Base-by-base conservation (phyloP, 2,888 invertebrate genomes). In the Pyrocoelia pectoralis region DNA sequence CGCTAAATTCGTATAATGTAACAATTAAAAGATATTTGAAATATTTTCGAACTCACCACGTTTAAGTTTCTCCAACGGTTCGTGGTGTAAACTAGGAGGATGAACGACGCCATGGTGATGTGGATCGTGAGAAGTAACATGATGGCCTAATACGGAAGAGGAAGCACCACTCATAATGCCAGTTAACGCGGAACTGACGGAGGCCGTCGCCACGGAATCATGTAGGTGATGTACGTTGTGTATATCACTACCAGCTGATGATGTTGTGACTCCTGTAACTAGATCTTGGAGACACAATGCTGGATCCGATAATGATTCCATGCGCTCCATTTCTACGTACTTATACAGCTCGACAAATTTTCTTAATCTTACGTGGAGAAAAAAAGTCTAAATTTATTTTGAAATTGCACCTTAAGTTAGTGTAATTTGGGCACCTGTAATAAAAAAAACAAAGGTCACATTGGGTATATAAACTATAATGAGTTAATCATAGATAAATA, bases 51-150 rank as follows among this genome's bases (percentile, higher is more conserved):
- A 88, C 90, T 90, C 83, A 90, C 86, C 85, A 88, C 91, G 84
- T 87, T 91, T 92, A 63, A 92, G 84, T 79, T 91, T 92, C 83
- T 92, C 91, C 65, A 92, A 78, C 5, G 91, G 91, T 76, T 91
- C 91, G 77, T 89, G 88, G 71, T 90, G 88, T 51, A 82, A 74
- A 1, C 82, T 76, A 1, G 82, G 80, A 66, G 87, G 85, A 74
- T 88, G 87, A 61, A 84, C 89, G 14, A 87, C 84, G 10, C 87
- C 83, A 0, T 86, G 87, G 51, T 87, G 86, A 19, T 88, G 81
- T 58, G 87, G 86, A 56, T 79, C 80, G 66, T 83, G 80, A 0
- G 76, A 68, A 3, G 80, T 77, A 59, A 79, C 77, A 65, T 82
- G 86, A 65, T 85, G 82, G 73, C 79, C 84, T 70, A 83, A 81